Base-by-base conservation (phyloP, 2,113 vertebrate genomes). In the Passer domesticus region DNA sequence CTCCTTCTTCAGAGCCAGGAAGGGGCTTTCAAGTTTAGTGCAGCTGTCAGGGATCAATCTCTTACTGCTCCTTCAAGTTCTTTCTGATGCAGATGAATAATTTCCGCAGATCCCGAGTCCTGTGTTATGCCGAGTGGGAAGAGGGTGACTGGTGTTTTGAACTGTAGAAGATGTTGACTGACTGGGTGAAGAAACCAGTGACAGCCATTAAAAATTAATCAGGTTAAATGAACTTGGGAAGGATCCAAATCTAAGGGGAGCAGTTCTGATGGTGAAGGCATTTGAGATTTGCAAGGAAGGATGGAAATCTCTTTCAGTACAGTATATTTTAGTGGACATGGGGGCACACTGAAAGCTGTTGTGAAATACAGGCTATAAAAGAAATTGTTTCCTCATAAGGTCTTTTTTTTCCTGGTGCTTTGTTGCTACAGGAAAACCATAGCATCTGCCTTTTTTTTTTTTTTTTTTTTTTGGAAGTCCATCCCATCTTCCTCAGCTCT, bases 11-110 rank as follows among this genome's bases (percentile, higher is more conserved):
- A 91, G 93, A 95, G 73, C 86, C 49, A 46, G 74, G 64, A 95
- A 95, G 41, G 72, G 76, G 73, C 96, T 97, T 97, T 96, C 93
- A 96, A 94, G 94, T 95, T 90, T 70, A 89, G 90, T 81, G 92
- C 49, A 60, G 80, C 94, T 94, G 90, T 91, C 88, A 28, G 55
- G 85, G 93, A 94, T 93, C 93, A 95, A 83, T 96, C 93, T 96
- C 68, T 96, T 87, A 87, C 69, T 81, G 83, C 59, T 95, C 92
- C 94, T 96, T 96, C 94, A 96, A 89, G 80, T 96, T 95, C 93
- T 96, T 96, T 94, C 78, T 95, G 94, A 90, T 93, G 92, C 85
- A 89, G 94, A 95, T 96, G 93, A 96, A 92, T 90, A 60, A 94
- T 92, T 96, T 93, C 80, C 0, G 10, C 58, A 73, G 85, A 81